phyloP scores from a whole-genome alignment of 2,797 vertebrate species.

The Huso huso region DNA sequence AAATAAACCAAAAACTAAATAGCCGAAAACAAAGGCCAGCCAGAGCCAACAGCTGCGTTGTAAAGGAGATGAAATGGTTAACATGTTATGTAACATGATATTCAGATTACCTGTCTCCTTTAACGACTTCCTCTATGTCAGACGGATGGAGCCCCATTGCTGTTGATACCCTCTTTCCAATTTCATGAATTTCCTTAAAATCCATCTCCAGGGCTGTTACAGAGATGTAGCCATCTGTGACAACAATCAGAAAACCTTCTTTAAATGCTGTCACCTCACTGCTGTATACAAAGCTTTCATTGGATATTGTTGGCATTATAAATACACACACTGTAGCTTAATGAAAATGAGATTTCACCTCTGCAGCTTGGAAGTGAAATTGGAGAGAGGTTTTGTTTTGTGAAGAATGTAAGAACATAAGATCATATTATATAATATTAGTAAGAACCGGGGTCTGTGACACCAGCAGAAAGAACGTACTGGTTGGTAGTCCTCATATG shows the following conservation, averaged over 20 bases:
- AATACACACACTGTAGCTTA: neutral
- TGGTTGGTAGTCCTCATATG: neutral
- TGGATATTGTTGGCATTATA: too few species aligned
- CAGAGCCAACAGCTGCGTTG: neutral
- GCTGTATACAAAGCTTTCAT: neutral
- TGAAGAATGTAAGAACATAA: too few species aligned
- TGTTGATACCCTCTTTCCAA: slow-evolving; percentile 51
- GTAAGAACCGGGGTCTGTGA: neutral
- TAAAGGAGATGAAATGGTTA: neutral
- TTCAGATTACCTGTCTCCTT: slow-evolving; percentile 38
- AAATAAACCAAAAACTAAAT: neutral
- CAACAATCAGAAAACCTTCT: neutral
- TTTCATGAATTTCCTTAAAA: slow-evolving; percentile 50
- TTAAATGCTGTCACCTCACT: neutral
- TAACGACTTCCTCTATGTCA: slow-evolving; percentile 22
- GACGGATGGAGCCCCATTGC: slow-evolving; percentile 19
- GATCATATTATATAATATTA: neutral
- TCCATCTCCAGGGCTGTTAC: slow-evolving; percentile 49
- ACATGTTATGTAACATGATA: neutral
- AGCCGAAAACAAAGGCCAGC: neutral
- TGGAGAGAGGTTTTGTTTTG: too few species aligned
- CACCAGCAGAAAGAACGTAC: neutral
- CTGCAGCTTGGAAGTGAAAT: neutral
- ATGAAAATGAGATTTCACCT: slow-evolving; percentile 12
- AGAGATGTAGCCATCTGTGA: slow-evolving; percentile 53